Evolutionary conservation across 2,113 vertebrate species (phyloP), one percentile per base, ranked within the genome.

Genomic region (Gadus chalcogrammus): DNA sequence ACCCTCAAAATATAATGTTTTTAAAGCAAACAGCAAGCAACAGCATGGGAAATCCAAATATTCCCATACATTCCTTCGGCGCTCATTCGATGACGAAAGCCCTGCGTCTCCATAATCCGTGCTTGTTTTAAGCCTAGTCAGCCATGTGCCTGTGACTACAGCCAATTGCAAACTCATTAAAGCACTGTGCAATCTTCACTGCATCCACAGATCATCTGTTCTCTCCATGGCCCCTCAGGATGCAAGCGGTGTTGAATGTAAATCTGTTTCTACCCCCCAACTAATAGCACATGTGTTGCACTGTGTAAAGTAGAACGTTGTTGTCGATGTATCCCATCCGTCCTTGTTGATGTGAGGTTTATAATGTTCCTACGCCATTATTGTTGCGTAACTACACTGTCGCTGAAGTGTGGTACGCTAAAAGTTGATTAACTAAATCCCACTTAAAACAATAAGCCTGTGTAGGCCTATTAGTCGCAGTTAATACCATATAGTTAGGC

Each of bases 51-150:
- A 84, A 77, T 38, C 61, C 69, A 83, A 86, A 89, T 82, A 81
- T 87, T 89, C 82, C 85, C 82, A 89, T 80, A 84, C 70, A 55
- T 75, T 81, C 69, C 63, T 11, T 69, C 28, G 11, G 77, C 55
- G 74, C 72, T 74, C 80, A 67, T 81, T 76, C 63, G 31, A 78
- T 78, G 64, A 74, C 81, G 55, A 85, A 77, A 79, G 67, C 74
- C 66, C 66, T 66, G 76, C 18, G 56, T 72, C 42, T 13, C 72
- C 63, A 6, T 85, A 87, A 88, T 89, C 80, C 64, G 12, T 75
- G 81, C 82, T 88, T 85, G 83, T 87, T 85, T 89, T 79, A 85
- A 86, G 72, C 79, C 72, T 38, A 72, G 73, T 69, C 66, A 67
- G 77, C 77, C 81, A 67, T 80, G 79, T 76, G 79, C 56, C 73